Percentiles rank a stretch among this genome's conserved stretches.
These are phyloP conservation scores for Lampris megalopsis DNA, from an alignment of 2,113 vertebrate genomes.

Conservation along the genomic window DNA sequence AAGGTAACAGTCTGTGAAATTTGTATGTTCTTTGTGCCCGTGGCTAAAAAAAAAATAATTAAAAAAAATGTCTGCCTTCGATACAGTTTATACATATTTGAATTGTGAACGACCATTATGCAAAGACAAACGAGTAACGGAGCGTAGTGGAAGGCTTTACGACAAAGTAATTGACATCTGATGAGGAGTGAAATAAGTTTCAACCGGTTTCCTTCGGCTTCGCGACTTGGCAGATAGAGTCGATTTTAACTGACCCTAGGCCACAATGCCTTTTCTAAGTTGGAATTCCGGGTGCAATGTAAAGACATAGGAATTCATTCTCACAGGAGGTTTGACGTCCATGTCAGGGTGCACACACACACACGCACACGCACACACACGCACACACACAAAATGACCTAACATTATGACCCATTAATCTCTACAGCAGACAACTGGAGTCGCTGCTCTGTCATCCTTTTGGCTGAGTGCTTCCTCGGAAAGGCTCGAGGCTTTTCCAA, in stretches of 20 bases:
- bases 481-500: conserved; percentile 65
- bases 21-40: conserved; percentile 37
- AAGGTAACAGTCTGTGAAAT: conserved; percentile 55
- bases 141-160: conserved; percentile 18
- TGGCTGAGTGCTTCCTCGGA: conserved; percentile 73
- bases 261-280: conserved; percentile 51
- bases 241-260: conserved; percentile 43
- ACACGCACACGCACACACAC: conserved; percentile 41
- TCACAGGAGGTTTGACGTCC: conserved; percentile 47
- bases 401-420: conserved; percentile 77
- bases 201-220: conserved; percentile 43
- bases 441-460: conserved; percentile 74
- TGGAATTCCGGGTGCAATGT: conserved; percentile 66
- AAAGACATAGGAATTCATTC: conserved; percentile 60
- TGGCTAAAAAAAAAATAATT: conserved; percentile 10
- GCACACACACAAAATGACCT: conserved; percentile 40
- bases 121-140: conserved; percentile 7
- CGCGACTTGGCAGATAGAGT: conserved; percentile 56
- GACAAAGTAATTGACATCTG: conserved; percentile 46
- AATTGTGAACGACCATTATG: conserved; percentile 14
- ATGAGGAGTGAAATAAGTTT: conserved; percentile 31
- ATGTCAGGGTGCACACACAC: conserved; percentile 34
- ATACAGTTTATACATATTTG: no score
- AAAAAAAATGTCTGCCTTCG: no score
- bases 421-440: conserved; percentile 76